Percentiles rank a stretch among this genome's conserved stretches.
phyloP scores from a whole-genome alignment of 2,797 vertebrate genomes.

The Eremophila alpestris region DNA sequence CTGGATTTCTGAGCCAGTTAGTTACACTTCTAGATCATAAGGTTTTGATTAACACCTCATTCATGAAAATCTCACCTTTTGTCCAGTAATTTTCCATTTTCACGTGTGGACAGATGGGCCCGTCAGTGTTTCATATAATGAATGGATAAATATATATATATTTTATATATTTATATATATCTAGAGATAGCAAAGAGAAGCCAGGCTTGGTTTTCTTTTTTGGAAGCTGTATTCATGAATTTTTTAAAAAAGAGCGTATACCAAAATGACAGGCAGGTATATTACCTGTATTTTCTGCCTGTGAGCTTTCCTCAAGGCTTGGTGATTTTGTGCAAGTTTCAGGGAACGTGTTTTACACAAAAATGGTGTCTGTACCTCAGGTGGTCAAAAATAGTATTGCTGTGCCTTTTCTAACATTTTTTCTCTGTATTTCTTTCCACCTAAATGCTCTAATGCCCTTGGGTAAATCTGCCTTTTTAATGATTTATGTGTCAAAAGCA shows the following conservation, averaged over 20 bases:
- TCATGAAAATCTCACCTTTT: slow-evolving; percentile 23
- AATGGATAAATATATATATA: background rate
- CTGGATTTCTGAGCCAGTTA: slow-evolving; percentile 34
- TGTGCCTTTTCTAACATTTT: slow-evolving; percentile 25
- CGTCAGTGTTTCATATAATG: background rate
- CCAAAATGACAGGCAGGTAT: background rate
- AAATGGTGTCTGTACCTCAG: background rate
- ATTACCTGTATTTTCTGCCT: background rate
- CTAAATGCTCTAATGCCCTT: slow-evolving; percentile 65
- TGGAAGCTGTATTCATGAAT: background rate
- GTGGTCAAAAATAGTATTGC: slow-evolving; percentile 47
- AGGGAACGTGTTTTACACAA: background rate
- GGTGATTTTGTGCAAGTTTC: background rate
- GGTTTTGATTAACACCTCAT: slow-evolving; percentile 42
- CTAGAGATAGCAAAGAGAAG: background rate
- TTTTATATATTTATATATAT: background rate
- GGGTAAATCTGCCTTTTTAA: slow-evolving; percentile 67
- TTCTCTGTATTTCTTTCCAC: slow-evolving; percentile 57
- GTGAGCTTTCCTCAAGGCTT: background rate
- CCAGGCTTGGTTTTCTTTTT: background rate
- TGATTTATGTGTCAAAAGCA: slow-evolving; percentile 64
- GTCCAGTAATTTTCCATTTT: background rate
- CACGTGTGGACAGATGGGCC: background rate
- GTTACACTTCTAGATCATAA: slow-evolving; percentile 12
- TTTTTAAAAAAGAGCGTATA: background rate